Evolutionary conservation across 1,140 invertebrate genomes (phyloP), one percentile per base, ranked within the genome.

Genomic region (Neuroterus valhalla): DNA sequence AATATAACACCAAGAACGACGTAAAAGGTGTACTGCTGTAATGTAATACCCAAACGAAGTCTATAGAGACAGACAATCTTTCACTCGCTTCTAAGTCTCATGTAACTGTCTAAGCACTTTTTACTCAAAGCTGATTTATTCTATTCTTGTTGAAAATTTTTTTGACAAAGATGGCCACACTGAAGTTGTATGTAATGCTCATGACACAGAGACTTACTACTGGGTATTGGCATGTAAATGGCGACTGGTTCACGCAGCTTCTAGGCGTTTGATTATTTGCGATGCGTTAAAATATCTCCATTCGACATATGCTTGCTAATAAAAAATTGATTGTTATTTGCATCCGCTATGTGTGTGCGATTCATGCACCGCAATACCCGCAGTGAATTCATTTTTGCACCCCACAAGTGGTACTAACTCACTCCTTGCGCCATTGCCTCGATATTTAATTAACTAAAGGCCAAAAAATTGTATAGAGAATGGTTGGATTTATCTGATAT

Each of bases 381-480:
- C 1, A 38, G 44, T 50, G 45, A 46, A 48, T 70, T 48, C 45
- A 38, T 45, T 48, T 48, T 70, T 26, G 44, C 26, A 70, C 68
- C 46, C 68, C 38, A 23, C 68, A 23, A 70, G 68, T 23, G 44
- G 68, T 50, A 48, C 31, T 70, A 68, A 70, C 42, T 48, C 43
- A 70, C 44, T 46, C 3, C 2, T 70, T 70, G 31, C 46, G 21
- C 50, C 68, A 70, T 31, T 10, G 21, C 45, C 15, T n/a, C 45
- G 45, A 70, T 26, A 26, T 50, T 46, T 31, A 31, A 38, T 70
- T 50, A 70, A 48, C 46, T 31, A 12, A 5, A 23, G 12, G 6
- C 44, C 31, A 48, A 48, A 48, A 48, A 48, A 8, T 48, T 8
- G 4, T 17, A 48, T 48, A 8, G 17, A 19, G 46, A 17, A 48